Conservation (phyloP, 2,888 invertebrate species). For the Sericinus montela region DNA sequence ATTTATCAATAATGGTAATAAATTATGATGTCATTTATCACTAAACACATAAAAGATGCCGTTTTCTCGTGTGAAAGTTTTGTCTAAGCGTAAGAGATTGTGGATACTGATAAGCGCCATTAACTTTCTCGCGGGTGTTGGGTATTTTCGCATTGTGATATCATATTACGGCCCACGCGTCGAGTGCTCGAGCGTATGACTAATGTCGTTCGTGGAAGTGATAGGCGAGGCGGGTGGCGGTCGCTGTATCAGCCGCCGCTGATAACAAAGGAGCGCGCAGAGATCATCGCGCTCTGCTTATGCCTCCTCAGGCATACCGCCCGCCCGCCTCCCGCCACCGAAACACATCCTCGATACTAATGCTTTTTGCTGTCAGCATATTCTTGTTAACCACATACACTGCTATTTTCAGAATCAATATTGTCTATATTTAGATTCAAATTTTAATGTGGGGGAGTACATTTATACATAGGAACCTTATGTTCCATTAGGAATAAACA, state of each 20-base stretch:
- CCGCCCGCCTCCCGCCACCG: slow-evolving; percentile 18
- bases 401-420: slow-evolving; percentile 74
- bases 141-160: slow-evolving; percentile 81
- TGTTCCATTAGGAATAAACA: slow-evolving; percentile 17
- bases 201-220: slow-evolving; percentile 77
- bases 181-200: slow-evolving; percentile 72
- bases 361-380: slow-evolving; percentile 29
- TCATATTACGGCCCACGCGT: slow-evolving; percentile 80
- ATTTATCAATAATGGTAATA: slow-evolving; percentile 88
- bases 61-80: slow-evolving; percentile 78
- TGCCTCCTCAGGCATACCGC: background rate
- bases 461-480: slow-evolving; percentile 35
- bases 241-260: slow-evolving; percentile 59
- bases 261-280: slow-evolving; percentile 73
- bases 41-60: slow-evolving; percentile 42
- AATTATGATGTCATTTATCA: slow-evolving; percentile 44
- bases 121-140: slow-evolving; percentile 81
- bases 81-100: slow-evolving; percentile 75
- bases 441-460: slow-evolving; percentile 62
- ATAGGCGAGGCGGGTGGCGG: slow-evolving; percentile 66
- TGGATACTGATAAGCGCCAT: slow-evolving; percentile 81
- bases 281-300: slow-evolving; percentile 24
- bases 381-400: slow-evolving; percentile 41
- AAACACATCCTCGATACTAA: slow-evolving; percentile 9
- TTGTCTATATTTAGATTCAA: slow-evolving; percentile 71